A percentile compares a stretch with the other conserved stretches of the same genome.
Evolutionary conservation across 2,888 invertebrate genomes (phyloP).

Genomic region (Ophion obscuratus): DNA sequence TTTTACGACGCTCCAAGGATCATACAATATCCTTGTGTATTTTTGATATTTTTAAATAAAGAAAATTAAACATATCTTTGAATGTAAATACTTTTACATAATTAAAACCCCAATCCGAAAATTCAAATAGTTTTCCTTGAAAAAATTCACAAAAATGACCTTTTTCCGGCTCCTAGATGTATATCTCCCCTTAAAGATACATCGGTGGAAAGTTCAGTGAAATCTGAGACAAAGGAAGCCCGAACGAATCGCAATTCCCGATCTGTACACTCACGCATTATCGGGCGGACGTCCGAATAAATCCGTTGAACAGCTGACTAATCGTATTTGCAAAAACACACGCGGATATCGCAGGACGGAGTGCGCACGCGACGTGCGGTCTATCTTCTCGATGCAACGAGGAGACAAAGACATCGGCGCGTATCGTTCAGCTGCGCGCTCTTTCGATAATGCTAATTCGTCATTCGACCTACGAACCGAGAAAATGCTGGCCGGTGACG

Average conservation of each 20-base stretch:
- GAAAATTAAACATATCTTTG: too few species aligned
- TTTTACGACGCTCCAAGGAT: too few species aligned
- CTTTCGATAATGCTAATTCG: conserved; percentile 14
- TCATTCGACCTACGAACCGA: conserved; percentile 41
- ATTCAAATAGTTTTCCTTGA: too few species aligned
- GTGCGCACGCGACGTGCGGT: background rate
- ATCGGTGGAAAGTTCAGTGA: background rate
- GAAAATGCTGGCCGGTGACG: conserved; percentile 1
- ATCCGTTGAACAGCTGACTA: conserved; percentile 6
- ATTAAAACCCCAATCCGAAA: too few species aligned
- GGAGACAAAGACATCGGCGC: background rate
- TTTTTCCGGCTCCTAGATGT: too few species aligned
- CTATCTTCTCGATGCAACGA: background rate
- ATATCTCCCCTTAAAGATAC: background rate
- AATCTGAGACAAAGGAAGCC: conserved; percentile 6
- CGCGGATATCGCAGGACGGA: background rate
- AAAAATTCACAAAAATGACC: too few species aligned
- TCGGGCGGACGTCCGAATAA: background rate
- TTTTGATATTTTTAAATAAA: too few species aligned
- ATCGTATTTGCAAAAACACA: conserved; percentile 5
- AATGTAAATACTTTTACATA: too few species aligned
- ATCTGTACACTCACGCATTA: background rate
- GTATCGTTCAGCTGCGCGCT: background rate
- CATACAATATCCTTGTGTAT: too few species aligned
- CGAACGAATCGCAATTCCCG: background rate